Evolutionary conservation across 92 coral and sea anemone genomes (phyloP).

Genomic region (Bergia sp.): DNA sequence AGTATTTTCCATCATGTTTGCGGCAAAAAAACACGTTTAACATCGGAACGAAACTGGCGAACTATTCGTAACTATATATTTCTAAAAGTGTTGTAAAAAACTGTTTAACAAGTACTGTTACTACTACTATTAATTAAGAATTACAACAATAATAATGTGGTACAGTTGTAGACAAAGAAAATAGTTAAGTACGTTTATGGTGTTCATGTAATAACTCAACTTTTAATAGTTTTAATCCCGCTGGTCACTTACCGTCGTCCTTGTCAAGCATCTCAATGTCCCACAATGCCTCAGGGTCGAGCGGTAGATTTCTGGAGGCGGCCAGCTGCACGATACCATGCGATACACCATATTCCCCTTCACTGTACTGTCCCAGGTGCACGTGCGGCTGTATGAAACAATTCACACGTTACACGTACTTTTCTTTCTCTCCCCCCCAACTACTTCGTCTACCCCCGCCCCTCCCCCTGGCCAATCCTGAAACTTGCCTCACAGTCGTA

Average conservation of each 20-base stretch:
- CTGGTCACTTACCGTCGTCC: slow-evolving; percentile 66
- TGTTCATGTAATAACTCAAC: too few relatives aligned
- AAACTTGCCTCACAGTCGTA: not conserved
- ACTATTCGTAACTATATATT: too few relatives aligned
- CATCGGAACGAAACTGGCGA: too few relatives aligned
- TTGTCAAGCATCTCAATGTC: slow-evolving; percentile 62
- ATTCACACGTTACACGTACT: not conserved
- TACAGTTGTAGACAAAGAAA: too few relatives aligned
- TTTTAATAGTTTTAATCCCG: not conserved
- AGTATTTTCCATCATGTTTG: too few relatives aligned
- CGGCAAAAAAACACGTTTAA: too few relatives aligned
- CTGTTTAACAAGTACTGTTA: too few relatives aligned
- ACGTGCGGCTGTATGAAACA: slow-evolving; percentile 75
- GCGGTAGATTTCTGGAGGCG: slow-evolving; percentile 55
- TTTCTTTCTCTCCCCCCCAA: not conserved
- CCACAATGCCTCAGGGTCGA: slow-evolving; percentile 58
- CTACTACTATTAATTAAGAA: too few relatives aligned
- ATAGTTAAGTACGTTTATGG: too few relatives aligned
- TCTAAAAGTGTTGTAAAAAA: too few relatives aligned
- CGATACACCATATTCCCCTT: slow-evolving; percentile 85
- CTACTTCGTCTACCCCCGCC: not conserved
- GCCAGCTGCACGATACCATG: slow-evolving; percentile 73
- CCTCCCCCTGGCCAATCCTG: not conserved
- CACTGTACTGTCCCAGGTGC: slow-evolving; percentile 87
- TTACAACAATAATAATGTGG: too few relatives aligned